A percentile compares a stretch with the other conserved stretches of the same genome.
Evolutionary conservation across 1,140 invertebrate species (phyloP).

Genomic region (Leptinotarsa lineolata): DNA sequence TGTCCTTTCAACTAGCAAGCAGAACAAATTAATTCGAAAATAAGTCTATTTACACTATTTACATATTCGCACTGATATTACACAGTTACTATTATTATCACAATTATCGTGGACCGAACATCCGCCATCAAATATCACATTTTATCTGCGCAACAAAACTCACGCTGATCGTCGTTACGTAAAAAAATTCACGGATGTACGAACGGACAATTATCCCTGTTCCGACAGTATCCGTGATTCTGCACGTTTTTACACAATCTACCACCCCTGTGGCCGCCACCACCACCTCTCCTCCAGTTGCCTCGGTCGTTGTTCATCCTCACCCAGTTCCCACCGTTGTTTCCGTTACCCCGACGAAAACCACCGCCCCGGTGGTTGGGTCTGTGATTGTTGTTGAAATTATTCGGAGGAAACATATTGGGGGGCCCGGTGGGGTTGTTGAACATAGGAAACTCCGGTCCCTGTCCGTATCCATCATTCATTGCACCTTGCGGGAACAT

Average conservation of each 20-base stretch:
- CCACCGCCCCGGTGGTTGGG: conserved; percentile 41
- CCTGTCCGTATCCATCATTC: neutral
- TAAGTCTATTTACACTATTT: neutral
- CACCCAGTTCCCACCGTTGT: conserved; percentile 37
- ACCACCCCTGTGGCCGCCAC: conserved; percentile 57
- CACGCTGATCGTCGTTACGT: too few species aligned
- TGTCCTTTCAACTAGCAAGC: neutral
- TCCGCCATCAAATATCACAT: too few species aligned
- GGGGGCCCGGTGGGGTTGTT: conserved; percentile 25
- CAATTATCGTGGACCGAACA: neutral
- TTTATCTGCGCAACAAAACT: too few species aligned
- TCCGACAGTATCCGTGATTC: conserved; percentile 74
- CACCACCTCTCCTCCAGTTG: conserved; percentile 58
- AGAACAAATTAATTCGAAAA: neutral
- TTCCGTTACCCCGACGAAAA: conserved; percentile 53
- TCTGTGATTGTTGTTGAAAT: conserved; percentile 43
- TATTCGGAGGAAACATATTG: conserved; percentile 49
- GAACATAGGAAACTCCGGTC: neutral
- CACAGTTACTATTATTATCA: neutral
- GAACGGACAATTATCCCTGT: conserved; percentile 70
- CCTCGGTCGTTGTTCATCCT: conserved; percentile 45
- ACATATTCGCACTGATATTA: neutral
- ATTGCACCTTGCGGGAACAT: neutral
- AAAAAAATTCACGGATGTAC: too few species aligned
- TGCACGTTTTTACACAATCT: conserved; percentile 71